Base-by-base conservation (phyloP, 2,888 invertebrate species). In the Brenthis ino region DNA sequence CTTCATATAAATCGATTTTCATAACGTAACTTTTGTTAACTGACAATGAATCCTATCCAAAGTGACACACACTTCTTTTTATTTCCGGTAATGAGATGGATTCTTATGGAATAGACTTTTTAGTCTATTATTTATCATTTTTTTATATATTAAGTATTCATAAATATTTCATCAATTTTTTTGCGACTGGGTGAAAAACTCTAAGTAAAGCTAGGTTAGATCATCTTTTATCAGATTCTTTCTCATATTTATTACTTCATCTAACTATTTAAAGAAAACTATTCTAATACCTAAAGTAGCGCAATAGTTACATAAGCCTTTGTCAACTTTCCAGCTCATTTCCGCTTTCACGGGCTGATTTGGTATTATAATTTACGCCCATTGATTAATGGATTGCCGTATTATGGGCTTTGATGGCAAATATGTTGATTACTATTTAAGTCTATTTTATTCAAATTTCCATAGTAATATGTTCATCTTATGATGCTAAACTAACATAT, bases 281-380 rank as follows among this genome's bases (percentile, higher is more conserved):
- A 24, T 63, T 54, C 53, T 50, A 20, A n/a, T 54, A 43, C 54
- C 63, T 63, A 63, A 63, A 53, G 53, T 63, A 63, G 53, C 53
- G 53, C 53, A 60, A 50, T 50, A 37, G 12, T 63, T 63, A 67
- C 28, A 61, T 61, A 67, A 67, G 37, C 55, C 61, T 60, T 61
- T 67, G 67, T 67, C 53, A 60, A 61, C 67, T 61, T 67, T 67
- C 67, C 50, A 67, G 16, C 48, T 51, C 50, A 56, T 63, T 63
- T 51, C 63, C 67, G 55, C 67, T 67, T 67, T 67, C 67, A 50
- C 67, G 37, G 50, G 63, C 53, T 63, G 24, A 67, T 67, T 67
- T 67, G 55, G 67, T 67, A 67, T 61, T 67, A 67, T 67, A 67
- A 67, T 67, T 48, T 50, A 61, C 50, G 55, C 12, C 28, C 55